phyloP scores from a whole-genome alignment of 2,113 vertebrate genomes.

The Rutilus rutilus region DNA sequence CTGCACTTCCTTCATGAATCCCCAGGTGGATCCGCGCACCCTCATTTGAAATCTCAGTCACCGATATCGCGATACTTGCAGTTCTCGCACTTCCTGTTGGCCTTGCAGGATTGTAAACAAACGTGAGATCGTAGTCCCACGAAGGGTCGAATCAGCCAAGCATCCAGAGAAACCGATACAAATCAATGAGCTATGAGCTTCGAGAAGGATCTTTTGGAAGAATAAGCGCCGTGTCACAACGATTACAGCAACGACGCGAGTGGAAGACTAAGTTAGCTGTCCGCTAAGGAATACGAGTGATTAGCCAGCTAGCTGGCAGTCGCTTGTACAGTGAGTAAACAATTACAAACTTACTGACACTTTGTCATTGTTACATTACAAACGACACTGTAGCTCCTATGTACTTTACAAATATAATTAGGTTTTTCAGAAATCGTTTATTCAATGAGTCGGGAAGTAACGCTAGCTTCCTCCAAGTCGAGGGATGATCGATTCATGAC shows the following conservation, averaged over 20 bases:
- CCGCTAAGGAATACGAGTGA: neutral
- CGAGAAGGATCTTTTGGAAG: neutral
- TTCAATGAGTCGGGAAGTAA: neutral
- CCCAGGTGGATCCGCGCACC: neutral
- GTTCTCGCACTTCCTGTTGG: neutral
- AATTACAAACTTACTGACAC: neutral
- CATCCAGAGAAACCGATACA: neutral
- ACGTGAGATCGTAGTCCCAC: neutral
- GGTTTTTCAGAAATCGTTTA: neutral
- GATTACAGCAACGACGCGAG: neutral
- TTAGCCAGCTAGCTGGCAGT: constrained; percentile 18
- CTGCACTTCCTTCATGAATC: too few species aligned
- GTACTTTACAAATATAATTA: neutral
- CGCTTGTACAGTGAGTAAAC: constrained; percentile 17
- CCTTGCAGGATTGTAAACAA: constrained; percentile 32
- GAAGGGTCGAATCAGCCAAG: neutral
- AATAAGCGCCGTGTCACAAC: neutral
- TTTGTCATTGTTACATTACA: neutral
- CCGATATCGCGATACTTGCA: neutral
- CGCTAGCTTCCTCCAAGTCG: neutral
- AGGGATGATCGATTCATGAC: neutral
- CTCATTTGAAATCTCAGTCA: neutral
- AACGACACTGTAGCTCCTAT: too few species aligned
- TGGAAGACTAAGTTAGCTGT: neutral
- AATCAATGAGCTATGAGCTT: neutral